A percentile compares a stretch with the other conserved stretches of the same genome.
These are phyloP conservation scores for Drosophila persimilis DNA, from an alignment of 1,140 invertebrate species.

Conservation along the genomic window DNA sequence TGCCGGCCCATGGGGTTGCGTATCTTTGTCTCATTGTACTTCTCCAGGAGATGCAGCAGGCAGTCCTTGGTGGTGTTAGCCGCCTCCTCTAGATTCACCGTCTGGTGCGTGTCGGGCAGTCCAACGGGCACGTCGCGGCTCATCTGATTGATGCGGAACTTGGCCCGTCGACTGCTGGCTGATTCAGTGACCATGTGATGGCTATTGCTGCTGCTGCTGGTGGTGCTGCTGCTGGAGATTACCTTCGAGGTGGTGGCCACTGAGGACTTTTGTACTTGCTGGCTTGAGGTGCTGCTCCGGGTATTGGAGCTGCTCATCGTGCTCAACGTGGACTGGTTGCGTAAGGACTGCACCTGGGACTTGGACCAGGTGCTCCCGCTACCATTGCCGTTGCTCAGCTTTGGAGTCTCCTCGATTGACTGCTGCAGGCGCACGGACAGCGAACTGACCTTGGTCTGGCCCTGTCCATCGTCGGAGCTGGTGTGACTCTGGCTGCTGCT, in stretches of 20 bases:
- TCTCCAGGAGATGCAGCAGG: slow-evolving; percentile 88
- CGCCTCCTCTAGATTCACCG: slow-evolving; percentile 85
- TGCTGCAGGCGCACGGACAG: slow-evolving; percentile 71
- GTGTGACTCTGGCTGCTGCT: slow-evolving; percentile 43
- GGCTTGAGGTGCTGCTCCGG: slow-evolving; percentile 41
- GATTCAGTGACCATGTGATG: slow-evolving; percentile 50
- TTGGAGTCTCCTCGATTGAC: slow-evolving; percentile 81
- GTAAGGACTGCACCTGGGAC: slow-evolving; percentile 36
- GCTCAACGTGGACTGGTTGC: slow-evolving; percentile 50
- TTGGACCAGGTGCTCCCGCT: slow-evolving; percentile 22
- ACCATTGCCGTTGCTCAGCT: slow-evolving; percentile 61
- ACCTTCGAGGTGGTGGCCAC: slow-evolving; percentile 61
- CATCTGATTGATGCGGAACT: slow-evolving; percentile 85
- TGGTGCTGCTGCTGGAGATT: slow-evolving; percentile 31
- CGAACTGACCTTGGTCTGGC: slow-evolving; percentile 58
- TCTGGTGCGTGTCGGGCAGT: slow-evolving; percentile 84
- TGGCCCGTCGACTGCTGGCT: slow-evolving; percentile 83
- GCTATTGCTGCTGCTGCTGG: slow-evolving; percentile 47
- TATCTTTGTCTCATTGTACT: slow-evolving; percentile 86
- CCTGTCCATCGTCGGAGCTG: slow-evolving; percentile 36
- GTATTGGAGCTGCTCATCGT: slow-evolving; percentile 57
- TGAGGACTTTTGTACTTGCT: slow-evolving; percentile 39
- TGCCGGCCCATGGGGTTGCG: slow-evolving; percentile 72
- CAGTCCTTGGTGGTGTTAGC: slow-evolving; percentile 89
- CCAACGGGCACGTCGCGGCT: slow-evolving; percentile 87